Base-by-base conservation (phyloP, 2,113 vertebrate species). In the Thunnus maccoyii region DNA sequence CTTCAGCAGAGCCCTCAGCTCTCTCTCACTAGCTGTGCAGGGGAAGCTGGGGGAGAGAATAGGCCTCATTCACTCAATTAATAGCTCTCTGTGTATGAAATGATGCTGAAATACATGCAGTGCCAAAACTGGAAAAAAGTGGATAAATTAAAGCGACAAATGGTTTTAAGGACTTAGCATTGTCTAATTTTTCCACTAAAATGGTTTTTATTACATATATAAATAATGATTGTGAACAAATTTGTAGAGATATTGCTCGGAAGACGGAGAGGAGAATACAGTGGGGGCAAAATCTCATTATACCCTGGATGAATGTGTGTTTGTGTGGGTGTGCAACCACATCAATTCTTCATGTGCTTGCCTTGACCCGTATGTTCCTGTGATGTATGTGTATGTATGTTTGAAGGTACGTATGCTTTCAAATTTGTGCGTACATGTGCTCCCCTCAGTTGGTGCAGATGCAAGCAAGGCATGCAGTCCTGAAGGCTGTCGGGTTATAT, bases 61-160 rank as follows among this genome's bases (percentile, higher is more conserved):
- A 78, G 83, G 88, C 72, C 72, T 86, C 79, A 56, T 73, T 83
- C 83, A 47, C 72, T 89, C 80, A 84, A 90, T 91, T 82, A 90
- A 79, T 86, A 72, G 69, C 47, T 64, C 67, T 83, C 54, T 66
- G 63, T 54, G 68, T 47, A 74, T 52, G 71, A 72, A 68, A 64
- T 22, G 44, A 70, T 14, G 46, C 70, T 74, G 58, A 80, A 88
- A 80, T 50, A 74, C 60, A 82, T 2, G 44, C 76, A 64, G 72
- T 52, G 72, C 83, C 76, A 81, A 83, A 88, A 85, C 68, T 82
- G 80, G 54, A 84, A 80, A 71, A 41, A 66, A 75, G 56, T 68
- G 48, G 30, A 85, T 81, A 82, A 85, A 87, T 65, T 46, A 83
- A 90, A 80, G 65, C 66, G 55, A 81, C 64, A 91, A 89, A 90